Base-by-base conservation (phyloP, 2,888 invertebrate genomes). In the Uropetala carovei region DNA sequence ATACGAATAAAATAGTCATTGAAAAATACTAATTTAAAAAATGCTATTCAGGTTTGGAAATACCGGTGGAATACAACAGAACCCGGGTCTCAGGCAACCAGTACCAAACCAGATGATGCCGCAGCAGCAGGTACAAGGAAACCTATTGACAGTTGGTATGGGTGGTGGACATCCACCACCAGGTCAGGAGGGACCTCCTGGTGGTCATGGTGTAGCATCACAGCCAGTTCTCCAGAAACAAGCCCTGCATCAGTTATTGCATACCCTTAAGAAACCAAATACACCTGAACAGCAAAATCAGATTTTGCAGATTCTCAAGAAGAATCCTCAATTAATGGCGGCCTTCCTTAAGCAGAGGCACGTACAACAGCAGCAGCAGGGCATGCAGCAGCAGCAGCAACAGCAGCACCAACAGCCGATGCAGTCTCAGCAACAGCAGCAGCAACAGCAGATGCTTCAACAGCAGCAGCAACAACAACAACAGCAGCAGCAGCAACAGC, bases 271-370 rank as follows among this genome's bases (percentile, higher is more conserved):
- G 94, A 98, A 98, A 94, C 99, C 99, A 92, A 97, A 97, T 94
- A 97, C 98, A 91, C 98, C 98, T 93, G 98, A 99, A 94, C 99
- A 99, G 94, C 99, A 99, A 94, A 97, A 97, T 94, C 98, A 98
- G 95, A 97, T 98, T 93, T 96, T 99, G 93, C 97, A 97, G 94
- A 98, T 99, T 94, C 96, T 99, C 93, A 99, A 99, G 95, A 97
- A 98, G 93, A 98, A 99, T 95, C 99, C 99, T 81, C 98, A 98
- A 94, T 96, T 99, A 86, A 99, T 99, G 98, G 98, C 99, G 92
- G 98, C 99, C 92, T 98, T 98, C 94, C 98, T 99, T 93, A 98
- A 98, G 94, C 98, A 98, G 95, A 96, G 98, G 94, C 97, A 97
- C 95, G 97, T 96, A 93, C 94, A 86, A 93, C 93, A 92, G n/a